Conservation (phyloP, 2,797 vertebrate genomes). For the Bryconaethiops microstoma region DNA sequence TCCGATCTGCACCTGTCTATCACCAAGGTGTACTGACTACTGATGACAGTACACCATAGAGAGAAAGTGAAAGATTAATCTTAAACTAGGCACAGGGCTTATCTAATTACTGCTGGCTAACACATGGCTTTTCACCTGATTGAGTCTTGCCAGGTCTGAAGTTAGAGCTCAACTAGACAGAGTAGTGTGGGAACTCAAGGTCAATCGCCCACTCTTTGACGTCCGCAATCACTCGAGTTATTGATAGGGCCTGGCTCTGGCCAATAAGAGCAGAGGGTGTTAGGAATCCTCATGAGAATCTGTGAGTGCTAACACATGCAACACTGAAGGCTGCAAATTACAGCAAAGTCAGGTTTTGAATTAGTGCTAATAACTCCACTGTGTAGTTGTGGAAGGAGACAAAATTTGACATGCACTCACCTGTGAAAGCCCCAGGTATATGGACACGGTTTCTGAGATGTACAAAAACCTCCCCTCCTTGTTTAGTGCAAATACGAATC, state of each 20-base stretch:
- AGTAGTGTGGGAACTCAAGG: constrained; percentile 63
- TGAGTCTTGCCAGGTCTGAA: constrained; percentile 60
- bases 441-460: constrained; percentile 99
- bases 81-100: constrained; percentile 25
- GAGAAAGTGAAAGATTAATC: constrained; percentile 16
- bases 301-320: constrained; percentile 67
- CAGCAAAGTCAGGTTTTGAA: constrained; percentile 70
- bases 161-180: constrained; percentile 49
- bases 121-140: constrained; percentile 37
- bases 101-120: constrained; percentile 25
- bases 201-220: constrained; percentile 59
- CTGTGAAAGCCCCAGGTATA: constrained; percentile 99
- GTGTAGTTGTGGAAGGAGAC: constrained; percentile 47
- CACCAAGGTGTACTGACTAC: constrained; percentile 1
- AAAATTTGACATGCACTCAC: constrained; percentile 77
- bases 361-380: constrained; percentile 73
- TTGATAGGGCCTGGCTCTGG: constrained; percentile 63
- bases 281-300: constrained; percentile 65
- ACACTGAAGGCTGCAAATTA: constrained; percentile 66
- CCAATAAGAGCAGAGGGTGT: constrained; percentile 63
- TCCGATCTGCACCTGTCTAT: background rate
- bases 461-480: constrained; percentile 99
- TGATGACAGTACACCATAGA: constrained; percentile 6
- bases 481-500: constrained; percentile 99
- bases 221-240: constrained; percentile 67